phyloP scores from a whole-genome alignment of 2,888 invertebrate genomes.

The Clostera curtula region DNA sequence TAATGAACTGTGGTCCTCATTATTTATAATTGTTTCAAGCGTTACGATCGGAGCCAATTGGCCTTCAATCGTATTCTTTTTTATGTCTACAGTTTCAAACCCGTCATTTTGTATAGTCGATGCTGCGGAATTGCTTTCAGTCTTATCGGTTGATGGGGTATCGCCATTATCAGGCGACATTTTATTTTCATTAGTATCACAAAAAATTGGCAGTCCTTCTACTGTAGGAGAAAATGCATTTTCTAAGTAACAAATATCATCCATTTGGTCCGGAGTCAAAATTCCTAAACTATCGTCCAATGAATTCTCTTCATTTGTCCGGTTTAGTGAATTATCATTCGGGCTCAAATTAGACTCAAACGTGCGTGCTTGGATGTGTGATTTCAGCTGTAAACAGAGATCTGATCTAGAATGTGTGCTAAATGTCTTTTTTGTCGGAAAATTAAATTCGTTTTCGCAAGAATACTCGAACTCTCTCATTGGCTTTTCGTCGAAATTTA shows the following conservation, averaged over 20 bases:
- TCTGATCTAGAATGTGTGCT: slow-evolving; percentile 64
- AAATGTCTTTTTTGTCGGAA: slow-evolving; percentile 46
- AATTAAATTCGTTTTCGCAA: slow-evolving; percentile 55
- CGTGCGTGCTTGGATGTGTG: slow-evolving; percentile 46
- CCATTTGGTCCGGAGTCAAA: slow-evolving; percentile 92
- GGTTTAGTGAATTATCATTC: slow-evolving; percentile 60
- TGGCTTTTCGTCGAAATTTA: slow-evolving; percentile 63
- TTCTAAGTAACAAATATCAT: slow-evolving; percentile 78
- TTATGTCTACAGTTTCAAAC: slow-evolving; percentile 42
- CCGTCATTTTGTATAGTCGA: slow-evolving; percentile 68
- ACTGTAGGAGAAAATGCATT: slow-evolving; percentile 79
- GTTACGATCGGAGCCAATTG: slow-evolving; percentile 42
- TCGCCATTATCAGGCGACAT: slow-evolving; percentile 66
- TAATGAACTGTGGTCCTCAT: slow-evolving; percentile 30
- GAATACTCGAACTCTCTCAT: slow-evolving; percentile 69
- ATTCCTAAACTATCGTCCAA: slow-evolving; percentile 91
- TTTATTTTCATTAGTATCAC: slow-evolving; percentile 58
- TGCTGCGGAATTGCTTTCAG: slow-evolving; percentile 68
- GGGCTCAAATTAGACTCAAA: slow-evolving; percentile 60
- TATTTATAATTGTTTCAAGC: slow-evolving; percentile 38
- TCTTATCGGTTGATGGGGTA: slow-evolving; percentile 74
- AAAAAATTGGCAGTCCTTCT: slow-evolving; percentile 75
- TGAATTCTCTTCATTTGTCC: slow-evolving; percentile 83
- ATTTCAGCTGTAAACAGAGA: slow-evolving; percentile 60
- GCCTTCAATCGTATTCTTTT: slow-evolving; percentile 25